Percentiles rank a stretch among this genome's conserved stretches.
Evolutionary conservation across 23 tunicate genomes (phyloP).

Genomic region (Trididemnum miniatum): DNA sequence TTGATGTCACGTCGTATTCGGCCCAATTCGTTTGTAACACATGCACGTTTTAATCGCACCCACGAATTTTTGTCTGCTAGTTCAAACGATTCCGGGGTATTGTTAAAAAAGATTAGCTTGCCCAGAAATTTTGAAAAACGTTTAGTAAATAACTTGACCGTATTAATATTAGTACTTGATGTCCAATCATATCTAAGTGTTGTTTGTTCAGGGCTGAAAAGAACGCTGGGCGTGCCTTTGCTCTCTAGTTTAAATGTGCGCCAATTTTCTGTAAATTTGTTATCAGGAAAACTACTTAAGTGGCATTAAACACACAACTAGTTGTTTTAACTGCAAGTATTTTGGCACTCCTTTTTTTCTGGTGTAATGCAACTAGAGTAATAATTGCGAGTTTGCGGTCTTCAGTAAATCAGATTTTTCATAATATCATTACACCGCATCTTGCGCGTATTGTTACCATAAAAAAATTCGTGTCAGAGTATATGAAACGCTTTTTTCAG

Average conservation of each 20-base stretch:
- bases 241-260: background rate
- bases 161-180: constrained; percentile 4
- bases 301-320: background rate
- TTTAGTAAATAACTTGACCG: background rate
- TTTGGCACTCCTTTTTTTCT: too few species aligned
- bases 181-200: background rate
- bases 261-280: background rate
- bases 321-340: too few species aligned
- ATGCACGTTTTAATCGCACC: constrained; percentile 19
- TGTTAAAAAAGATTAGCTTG: background rate
- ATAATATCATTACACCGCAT: too few species aligned
- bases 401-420: too few species aligned
- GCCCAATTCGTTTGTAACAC: constrained; percentile 28
- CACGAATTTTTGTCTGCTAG: background rate
- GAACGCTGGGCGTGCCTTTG: background rate
- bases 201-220: constrained; percentile 1
- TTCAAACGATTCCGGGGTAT: background rate
- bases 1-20: background rate
- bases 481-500: too few species aligned
- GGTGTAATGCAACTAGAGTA: too few species aligned
- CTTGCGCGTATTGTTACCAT: too few species aligned
- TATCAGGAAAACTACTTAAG: constrained; percentile 20
- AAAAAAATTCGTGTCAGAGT: too few species aligned
- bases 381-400: too few species aligned
- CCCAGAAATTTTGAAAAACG: background rate